Percentiles rank a stretch among this genome's conserved stretches.
These are phyloP conservation scores for Rhorus exstirpatorius DNA, from an alignment of 2,888 invertebrate genomes.

Conservation along the genomic window DNA sequence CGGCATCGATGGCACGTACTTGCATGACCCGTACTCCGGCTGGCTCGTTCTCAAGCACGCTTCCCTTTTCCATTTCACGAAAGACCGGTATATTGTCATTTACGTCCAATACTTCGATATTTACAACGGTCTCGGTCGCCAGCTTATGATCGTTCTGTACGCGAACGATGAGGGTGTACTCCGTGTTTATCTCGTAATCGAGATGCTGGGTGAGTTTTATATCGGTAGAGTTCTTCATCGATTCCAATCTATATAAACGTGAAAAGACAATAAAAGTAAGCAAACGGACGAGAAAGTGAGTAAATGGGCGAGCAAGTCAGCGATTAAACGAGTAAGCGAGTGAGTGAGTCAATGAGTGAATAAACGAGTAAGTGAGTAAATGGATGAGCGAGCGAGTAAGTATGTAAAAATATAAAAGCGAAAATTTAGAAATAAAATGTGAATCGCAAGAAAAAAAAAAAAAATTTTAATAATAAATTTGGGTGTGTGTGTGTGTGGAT, in stretches of 20 bases:
- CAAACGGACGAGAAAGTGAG: not conserved
- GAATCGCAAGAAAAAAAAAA: too few relatives aligned
- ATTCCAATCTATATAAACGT: constrained; percentile 86
- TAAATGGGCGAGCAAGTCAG: too few relatives aligned
- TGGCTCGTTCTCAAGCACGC: constrained; percentile 94
- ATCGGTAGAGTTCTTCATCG: constrained; percentile 90
- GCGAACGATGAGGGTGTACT: constrained; percentile 94
- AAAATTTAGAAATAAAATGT: too few relatives aligned
- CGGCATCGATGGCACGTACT: constrained; percentile 94
- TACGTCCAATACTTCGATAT: constrained; percentile 93
- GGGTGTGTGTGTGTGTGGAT: too few relatives aligned
- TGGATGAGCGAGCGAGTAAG: too few relatives aligned
- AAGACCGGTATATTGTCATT: constrained; percentile 97
- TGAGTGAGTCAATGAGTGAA: too few relatives aligned
- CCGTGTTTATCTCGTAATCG: constrained; percentile 94
- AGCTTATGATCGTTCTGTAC: constrained; percentile 93
- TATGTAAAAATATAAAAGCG: too few relatives aligned
- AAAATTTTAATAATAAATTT: too few relatives aligned
- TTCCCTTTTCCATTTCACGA: constrained; percentile 93
- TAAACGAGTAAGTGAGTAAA: too few relatives aligned
- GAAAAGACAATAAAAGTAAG: not conserved
- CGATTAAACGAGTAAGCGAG: too few relatives aligned
- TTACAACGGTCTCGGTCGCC: constrained; percentile 92
- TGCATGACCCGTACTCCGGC: constrained; percentile 95
- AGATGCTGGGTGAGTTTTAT: constrained; percentile 92